These are phyloP conservation scores for Frieseomelitta varia DNA, from an alignment of 1,140 invertebrate genomes.

Conservation along the genomic window DNA sequence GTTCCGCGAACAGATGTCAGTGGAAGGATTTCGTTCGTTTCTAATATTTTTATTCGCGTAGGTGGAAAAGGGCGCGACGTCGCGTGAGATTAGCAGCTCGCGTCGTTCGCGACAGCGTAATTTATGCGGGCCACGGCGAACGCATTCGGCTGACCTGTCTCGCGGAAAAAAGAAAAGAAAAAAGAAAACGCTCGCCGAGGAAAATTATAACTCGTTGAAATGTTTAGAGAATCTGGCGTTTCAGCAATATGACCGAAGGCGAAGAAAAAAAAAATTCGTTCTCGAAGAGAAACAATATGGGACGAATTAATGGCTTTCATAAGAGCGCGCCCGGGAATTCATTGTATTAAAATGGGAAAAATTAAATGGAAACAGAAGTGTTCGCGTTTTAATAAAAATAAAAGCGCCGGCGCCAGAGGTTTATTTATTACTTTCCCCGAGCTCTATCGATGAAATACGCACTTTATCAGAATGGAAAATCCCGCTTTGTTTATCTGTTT, in stretches of 20 bases:
- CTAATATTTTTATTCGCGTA: neutral
- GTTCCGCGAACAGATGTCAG: neutral
- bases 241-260: neutral
- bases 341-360: neutral
- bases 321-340: neutral
- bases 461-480: neutral
- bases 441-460: neutral
- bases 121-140: neutral
- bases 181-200: neutral
- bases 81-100: neutral
- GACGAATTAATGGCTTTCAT: neutral
- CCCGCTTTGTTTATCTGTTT: neutral
- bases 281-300: neutral
- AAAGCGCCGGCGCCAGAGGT: neutral
- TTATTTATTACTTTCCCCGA: neutral
- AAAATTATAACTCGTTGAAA: neutral
- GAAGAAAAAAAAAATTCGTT: neutral
- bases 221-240: neutral
- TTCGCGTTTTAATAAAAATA: neutral
- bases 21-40: neutral
- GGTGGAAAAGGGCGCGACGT: neutral
- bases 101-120: neutral
- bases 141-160: neutral
- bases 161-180: neutral
- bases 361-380: neutral